Percentiles rank a stretch among this genome's conserved stretches.
Conservation (phyloP, 2,113 vertebrate species). For the Hypocryptadius cinnamomeus region DNA sequence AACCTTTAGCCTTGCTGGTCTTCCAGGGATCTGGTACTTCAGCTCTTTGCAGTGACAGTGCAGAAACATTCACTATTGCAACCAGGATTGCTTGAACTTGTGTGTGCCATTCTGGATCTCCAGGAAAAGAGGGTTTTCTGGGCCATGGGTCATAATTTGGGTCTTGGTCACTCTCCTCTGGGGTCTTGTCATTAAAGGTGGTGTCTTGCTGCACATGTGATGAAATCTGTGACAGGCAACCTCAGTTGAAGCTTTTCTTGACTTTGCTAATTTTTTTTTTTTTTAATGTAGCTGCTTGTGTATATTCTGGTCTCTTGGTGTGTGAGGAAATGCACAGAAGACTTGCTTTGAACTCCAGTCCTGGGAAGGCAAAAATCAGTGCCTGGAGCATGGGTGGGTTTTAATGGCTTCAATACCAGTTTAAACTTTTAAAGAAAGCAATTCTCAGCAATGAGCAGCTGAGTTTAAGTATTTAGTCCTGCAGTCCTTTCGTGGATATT, state of each 20-base stretch:
- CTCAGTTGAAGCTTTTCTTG: neutral
- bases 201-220: neutral
- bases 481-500: constrained; percentile 9
- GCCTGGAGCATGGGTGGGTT: neutral
- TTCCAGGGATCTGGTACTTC: neutral
- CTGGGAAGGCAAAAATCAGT: neutral
- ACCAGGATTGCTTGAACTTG: neutral
- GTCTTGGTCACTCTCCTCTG: neutral
- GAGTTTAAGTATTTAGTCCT: neutral
- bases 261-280: neutral
- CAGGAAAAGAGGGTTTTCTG: neutral
- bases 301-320: neutral
- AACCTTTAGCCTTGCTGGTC: neutral
- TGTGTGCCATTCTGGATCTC: neutral
- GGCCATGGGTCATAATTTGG: neutral
- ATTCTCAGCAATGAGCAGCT: neutral
- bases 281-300: neutral
- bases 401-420: neutral
- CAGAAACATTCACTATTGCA: neutral
- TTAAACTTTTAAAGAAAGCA: neutral
- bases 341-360: neutral
- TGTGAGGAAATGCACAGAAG: neutral
- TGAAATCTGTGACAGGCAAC: neutral
- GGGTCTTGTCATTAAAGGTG: neutral
- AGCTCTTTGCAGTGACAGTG: neutral